Conservation (phyloP, 2,113 vertebrate species). For the Gymnogyps californianus region DNA sequence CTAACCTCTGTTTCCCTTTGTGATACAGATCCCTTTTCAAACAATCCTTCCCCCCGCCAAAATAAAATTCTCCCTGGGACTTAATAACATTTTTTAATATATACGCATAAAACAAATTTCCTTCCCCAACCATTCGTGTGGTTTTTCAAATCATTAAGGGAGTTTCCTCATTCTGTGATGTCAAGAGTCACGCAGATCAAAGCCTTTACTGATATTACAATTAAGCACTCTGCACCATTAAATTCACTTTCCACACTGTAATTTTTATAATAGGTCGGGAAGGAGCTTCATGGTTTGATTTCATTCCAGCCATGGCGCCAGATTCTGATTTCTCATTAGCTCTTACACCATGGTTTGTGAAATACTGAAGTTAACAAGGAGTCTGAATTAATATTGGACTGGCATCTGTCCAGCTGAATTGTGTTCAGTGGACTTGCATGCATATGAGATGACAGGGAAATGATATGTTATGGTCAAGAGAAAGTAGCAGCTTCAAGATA, state of each 20-base stretch:
- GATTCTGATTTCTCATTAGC: constrained; percentile 81
- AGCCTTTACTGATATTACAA: constrained; percentile 76
- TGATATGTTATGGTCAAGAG: neutral
- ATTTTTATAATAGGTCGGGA: constrained; percentile 82
- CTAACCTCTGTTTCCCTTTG: neutral
- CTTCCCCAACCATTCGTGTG: constrained; percentile 15
- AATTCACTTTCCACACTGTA: constrained; percentile 84
- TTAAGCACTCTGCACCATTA: constrained; percentile 73
- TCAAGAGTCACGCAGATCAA: constrained; percentile 72
- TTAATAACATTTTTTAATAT: constrained; percentile 48
- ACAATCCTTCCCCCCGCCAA: neutral
- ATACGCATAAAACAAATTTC: constrained; percentile 41
- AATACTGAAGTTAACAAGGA: constrained; percentile 79
- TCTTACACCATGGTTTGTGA: constrained; percentile 71
- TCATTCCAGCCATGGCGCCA: constrained; percentile 71
- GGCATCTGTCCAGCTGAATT: constrained; percentile 74
- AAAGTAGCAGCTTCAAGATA: neutral
- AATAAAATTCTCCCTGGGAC: constrained; percentile 29
- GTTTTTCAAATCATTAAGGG: constrained; percentile 58
- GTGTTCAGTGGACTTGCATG: constrained; percentile 45
- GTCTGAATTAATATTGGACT: constrained; percentile 76
- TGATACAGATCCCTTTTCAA: constrained; percentile 17
- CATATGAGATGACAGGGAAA: neutral
- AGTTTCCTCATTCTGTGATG: constrained; percentile 65
- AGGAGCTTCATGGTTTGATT: constrained; percentile 75